phyloP scores from a whole-genome alignment of 2,113 vertebrate species.

The Syrrhaptes paradoxus region DNA sequence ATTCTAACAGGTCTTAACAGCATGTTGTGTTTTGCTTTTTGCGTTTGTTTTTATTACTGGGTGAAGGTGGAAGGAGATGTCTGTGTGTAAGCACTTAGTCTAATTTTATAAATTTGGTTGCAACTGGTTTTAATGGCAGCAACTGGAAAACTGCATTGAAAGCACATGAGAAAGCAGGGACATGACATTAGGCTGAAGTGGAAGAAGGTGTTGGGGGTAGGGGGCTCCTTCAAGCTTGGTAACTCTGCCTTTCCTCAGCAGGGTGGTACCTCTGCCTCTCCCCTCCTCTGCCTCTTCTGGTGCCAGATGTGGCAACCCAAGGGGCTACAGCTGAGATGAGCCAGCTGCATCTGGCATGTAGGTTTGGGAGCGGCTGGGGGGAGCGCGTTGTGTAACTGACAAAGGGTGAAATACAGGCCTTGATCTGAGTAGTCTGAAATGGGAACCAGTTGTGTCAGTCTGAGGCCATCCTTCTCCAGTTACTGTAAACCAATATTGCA shows the following conservation, averaged over 20 bases:
- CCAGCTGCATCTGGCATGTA: neutral
- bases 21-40: neutral
- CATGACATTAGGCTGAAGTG: neutral
- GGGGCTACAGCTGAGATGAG: neutral
- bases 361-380: neutral
- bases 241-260: neutral
- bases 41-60: neutral
- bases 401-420: slow-evolving; percentile 35
- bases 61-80: neutral
- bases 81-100: neutral
- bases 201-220: rapidly evolving
- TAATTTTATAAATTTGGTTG: neutral
- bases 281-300: neutral
- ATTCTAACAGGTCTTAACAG: neutral
- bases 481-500: slow-evolving; percentile 26
- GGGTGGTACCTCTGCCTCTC: neutral
- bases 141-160: neutral
- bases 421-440: neutral
- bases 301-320: neutral
- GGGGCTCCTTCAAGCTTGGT: neutral
- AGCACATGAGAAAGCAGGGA: neutral
- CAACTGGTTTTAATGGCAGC: neutral
- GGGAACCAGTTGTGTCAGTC: slow-evolving; percentile 43
- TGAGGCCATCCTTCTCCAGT: slow-evolving; percentile 44
- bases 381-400: neutral